These are phyloP conservation scores for Tachina grossa DNA, from an alignment of 2,888 invertebrate species.

Conservation along the genomic window DNA sequence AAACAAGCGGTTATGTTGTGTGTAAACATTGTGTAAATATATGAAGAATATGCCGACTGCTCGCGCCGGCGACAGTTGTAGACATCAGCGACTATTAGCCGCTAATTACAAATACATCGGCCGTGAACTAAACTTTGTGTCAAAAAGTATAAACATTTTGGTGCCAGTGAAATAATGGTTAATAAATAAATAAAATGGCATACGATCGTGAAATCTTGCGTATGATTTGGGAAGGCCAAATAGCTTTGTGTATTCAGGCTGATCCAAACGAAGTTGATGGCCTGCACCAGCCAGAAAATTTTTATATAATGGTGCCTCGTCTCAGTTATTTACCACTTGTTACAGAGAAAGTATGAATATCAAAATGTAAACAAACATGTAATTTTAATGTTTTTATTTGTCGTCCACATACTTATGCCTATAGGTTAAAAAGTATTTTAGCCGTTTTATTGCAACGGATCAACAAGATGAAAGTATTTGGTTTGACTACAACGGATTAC, in stretches of 20 bases:
- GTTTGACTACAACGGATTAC: slow-evolving; percentile 95
- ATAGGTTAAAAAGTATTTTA: slow-evolving; percentile 94
- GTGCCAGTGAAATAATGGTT: no score
- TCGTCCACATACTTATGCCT: slow-evolving; percentile 57
- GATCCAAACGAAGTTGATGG: slow-evolving; percentile 94
- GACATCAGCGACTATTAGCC: no score
- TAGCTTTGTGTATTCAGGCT: slow-evolving; percentile 96
- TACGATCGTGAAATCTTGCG: slow-evolving; percentile 97
- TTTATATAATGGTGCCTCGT: slow-evolving; percentile 96
- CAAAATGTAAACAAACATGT: slow-evolving; percentile 2
- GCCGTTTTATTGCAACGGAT: slow-evolving; percentile 90
- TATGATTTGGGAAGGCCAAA: slow-evolving; percentile 97
- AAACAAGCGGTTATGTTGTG: no score
- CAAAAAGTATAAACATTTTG: no score
- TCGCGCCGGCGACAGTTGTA: no score
- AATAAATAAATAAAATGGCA: slow-evolving; percentile 86
- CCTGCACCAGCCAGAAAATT: slow-evolving; percentile 95
- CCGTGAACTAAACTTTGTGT: no score
- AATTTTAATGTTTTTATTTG: neutral
- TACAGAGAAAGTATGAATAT: slow-evolving; percentile 92
- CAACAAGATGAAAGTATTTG: slow-evolving; percentile 95
- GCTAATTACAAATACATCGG: no score
- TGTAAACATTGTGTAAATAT: no score
- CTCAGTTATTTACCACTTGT: slow-evolving; percentile 97
- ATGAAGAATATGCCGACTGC: no score